Percentiles rank a stretch among this genome's conserved stretches.
phyloP scores from a whole-genome alignment of 2,113 vertebrate genomes.

The Chloroceryle aenea region DNA sequence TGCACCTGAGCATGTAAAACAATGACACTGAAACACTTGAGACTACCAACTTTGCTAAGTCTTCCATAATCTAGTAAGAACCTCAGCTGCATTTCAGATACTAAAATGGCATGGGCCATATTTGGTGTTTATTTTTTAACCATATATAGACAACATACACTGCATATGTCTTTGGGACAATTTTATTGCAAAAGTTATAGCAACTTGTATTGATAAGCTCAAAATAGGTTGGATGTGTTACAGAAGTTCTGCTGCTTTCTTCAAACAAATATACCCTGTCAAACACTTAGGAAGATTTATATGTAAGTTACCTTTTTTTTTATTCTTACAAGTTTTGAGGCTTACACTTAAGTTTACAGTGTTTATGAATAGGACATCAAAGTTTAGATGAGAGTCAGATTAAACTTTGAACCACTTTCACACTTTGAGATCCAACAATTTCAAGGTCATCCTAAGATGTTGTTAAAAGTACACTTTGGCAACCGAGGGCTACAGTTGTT shows the following conservation, averaged over 20 bases:
- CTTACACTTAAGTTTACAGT: accelerated
- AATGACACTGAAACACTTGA: background rate
- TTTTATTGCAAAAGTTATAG: slow-evolving; percentile 64
- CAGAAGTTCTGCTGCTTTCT: slow-evolving; percentile 16
- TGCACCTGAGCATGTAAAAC: background rate
- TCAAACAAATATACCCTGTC: background rate
- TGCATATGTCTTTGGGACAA: background rate
- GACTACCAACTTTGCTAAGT: background rate
- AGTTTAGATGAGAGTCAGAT: background rate
- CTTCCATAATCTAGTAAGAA: background rate
- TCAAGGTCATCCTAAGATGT: background rate
- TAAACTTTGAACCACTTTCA: background rate
- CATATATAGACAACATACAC: background rate
- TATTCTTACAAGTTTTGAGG: background rate
- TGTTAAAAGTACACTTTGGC: background rate
- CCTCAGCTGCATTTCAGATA: background rate
- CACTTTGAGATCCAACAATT: background rate
- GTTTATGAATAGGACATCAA: background rate
- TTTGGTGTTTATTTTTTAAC: background rate
- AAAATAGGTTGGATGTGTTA: slow-evolving; percentile 26
- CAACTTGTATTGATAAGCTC: slow-evolving; percentile 7
- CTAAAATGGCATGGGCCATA: background rate
- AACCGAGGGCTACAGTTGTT: background rate
- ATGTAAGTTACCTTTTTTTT: background rate
- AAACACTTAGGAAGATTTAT: background rate